Conservation (phyloP, 2,113 vertebrate genomes). For the Castor canadensis region DNA sequence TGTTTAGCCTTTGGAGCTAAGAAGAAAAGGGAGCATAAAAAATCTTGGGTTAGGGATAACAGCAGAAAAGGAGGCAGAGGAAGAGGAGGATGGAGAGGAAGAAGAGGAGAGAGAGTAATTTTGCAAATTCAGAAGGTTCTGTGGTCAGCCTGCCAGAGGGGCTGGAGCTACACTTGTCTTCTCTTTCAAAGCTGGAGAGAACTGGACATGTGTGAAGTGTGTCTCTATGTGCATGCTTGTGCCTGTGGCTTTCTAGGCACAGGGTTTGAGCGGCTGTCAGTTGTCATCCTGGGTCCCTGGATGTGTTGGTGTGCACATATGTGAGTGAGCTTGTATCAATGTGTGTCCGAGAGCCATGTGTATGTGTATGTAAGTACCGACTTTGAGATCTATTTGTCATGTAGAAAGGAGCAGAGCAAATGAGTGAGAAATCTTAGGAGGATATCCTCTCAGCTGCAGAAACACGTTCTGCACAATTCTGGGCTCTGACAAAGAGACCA, state of each 20-base stretch:
- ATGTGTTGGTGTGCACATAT: rapidly evolving
- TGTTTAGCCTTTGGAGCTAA: neutral
- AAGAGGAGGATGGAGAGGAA: neutral
- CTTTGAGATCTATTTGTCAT: neutral
- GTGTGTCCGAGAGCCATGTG: neutral
- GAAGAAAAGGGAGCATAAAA: neutral
- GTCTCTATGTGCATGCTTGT: rapidly evolving
- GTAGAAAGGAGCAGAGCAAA: neutral
- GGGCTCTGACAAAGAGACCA: neutral
- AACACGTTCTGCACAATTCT: neutral
- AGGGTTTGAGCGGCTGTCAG: neutral
- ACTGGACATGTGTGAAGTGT: neutral
- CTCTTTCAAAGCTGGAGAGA: neutral
- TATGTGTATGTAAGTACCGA: neutral
- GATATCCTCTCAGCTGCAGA: neutral
- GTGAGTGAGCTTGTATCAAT: neutral
- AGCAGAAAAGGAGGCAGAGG: neutral
- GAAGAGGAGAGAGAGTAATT: neutral
- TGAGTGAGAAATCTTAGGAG: neutral
- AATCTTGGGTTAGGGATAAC: neutral
- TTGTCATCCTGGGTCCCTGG: neutral
- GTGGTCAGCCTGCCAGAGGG: neutral
- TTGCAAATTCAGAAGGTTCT: neutral
- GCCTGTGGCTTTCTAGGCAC: neutral
- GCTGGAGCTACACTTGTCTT: neutral